Base-by-base conservation (phyloP, 2,113 vertebrate genomes). In the Paedocypris sp. region DNA sequence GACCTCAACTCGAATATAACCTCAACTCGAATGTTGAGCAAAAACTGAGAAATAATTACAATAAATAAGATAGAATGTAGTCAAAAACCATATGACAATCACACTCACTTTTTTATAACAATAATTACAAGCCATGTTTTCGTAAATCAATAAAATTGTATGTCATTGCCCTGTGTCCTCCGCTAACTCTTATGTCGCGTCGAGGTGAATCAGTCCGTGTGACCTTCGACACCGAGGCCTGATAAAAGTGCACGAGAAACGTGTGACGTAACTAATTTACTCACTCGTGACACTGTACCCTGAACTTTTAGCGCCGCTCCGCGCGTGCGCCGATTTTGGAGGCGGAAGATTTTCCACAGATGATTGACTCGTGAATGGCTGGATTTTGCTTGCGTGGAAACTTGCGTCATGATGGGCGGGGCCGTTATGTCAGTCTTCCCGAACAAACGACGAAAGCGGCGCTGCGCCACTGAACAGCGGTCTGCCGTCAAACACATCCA, bases 391-490 rank as follows among this genome's bases (percentile, higher is more conserved):
- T 31, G 16, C 38, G 38, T 6, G 4, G 4, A 16, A 1, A 1
- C 26, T 1, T 43, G 53, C 53, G 39, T 58, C 38, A 58, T 2
- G 16, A 18, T 58, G 53, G 53, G 53, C 39, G 53, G 26, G 16
- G 16, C 53, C 16, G 2, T 11, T 2, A 10, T 0, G 2, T 31
- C 15, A 8, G 52, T 41, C 10, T 56, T 56, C 52, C 42, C 2
- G 13, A 42, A 42, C 35, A 9, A n/a, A 32, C 38, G 16, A 26
- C 53, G 53, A 26, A 58, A 58, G 38, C 53, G 39, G 26, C 16
- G 26, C 39, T 25, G 25, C n/a, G 53, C 43, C 12, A 4, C 6
- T 12, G 2, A 5, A 15, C 26, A 22, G 39, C 26, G 1, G 6
- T 58, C 25, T 7, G 11, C 6, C 26, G n/a, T 6, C 10, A 43